These are phyloP conservation scores for Trachelus troglodyta DNA, from an alignment of 2,888 invertebrate species.

Conservation along the genomic window DNA sequence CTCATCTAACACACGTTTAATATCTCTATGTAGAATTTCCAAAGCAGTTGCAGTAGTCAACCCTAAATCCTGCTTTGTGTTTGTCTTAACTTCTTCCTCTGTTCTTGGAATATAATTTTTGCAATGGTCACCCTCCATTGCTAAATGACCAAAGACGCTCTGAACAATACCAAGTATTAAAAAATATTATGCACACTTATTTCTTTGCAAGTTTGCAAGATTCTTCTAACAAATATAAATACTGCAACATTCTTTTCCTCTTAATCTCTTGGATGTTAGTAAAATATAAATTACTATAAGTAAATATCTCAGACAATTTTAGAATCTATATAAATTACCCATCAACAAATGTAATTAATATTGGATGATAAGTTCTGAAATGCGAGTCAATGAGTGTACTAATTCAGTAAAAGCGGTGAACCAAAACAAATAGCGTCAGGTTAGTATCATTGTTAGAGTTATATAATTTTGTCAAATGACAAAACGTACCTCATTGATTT, in stretches of 20 bases:
- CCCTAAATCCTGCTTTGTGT: conserved; percentile 63
- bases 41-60: conserved; percentile 78
- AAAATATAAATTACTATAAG: background rate
- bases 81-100: conserved; percentile 33
- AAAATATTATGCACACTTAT: background rate
- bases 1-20: conserved; percentile 73
- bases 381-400: background rate
- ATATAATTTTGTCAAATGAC: background rate
- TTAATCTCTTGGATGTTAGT: background rate
- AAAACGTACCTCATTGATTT: background rate
- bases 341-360: background rate
- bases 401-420: background rate
- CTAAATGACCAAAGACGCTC: conserved; percentile 12
- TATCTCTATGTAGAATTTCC: conserved; percentile 77
- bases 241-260: background rate
- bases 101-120: conserved; percentile 29
- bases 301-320: background rate
- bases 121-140: conserved; percentile 47
- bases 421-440: background rate
- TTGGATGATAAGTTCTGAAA: background rate
- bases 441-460: background rate
- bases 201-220: background rate
- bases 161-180: background rate
- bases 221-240: background rate
- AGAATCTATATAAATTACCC: background rate